These are phyloP conservation scores for Meloe dianella DNA, from an alignment of 2,888 invertebrate genomes.

Conservation along the genomic window DNA sequence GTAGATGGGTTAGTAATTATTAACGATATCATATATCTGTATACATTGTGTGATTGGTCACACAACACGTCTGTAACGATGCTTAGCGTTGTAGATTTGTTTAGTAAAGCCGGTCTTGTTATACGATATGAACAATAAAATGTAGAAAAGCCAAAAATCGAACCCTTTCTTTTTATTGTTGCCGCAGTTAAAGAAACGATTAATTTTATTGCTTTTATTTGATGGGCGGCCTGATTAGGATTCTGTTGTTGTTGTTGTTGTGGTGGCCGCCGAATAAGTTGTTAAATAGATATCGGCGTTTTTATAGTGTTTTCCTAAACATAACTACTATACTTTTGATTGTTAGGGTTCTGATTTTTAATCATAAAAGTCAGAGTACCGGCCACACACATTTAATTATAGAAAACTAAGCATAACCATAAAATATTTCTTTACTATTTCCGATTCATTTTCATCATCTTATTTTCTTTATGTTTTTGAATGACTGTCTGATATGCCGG, in stretches of 20 bases:
- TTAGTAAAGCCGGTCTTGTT: too few relatives aligned
- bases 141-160: conserved; percentile 13
- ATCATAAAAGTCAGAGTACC: conserved; percentile 39
- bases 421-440: conserved; percentile 36
- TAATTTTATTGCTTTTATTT: conserved; percentile 36
- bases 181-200: conserved; percentile 34
- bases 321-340: conserved; percentile 35
- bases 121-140: background rate
- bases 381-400: conserved; percentile 43
- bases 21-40: too few relatives aligned
- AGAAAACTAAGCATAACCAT: conserved; percentile 26
- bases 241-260: conserved; percentile 21
- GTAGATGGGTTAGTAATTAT: too few relatives aligned
- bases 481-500: conserved; percentile 31
- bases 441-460: background rate
- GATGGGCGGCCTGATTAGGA: conserved; percentile 17
- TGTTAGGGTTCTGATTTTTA: conserved; percentile 40
- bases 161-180: conserved; percentile 28
- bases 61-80: background rate
- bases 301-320: conserved; percentile 48
- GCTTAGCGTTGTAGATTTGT: background rate
- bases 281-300: conserved; percentile 53
- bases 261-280: conserved; percentile 47
- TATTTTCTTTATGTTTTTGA: conserved; percentile 33
- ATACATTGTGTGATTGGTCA: too few relatives aligned